These are phyloP conservation scores for Cataglyphis altisquamis DNA, from an alignment of 2,888 invertebrate genomes.

Conservation along the genomic window DNA sequence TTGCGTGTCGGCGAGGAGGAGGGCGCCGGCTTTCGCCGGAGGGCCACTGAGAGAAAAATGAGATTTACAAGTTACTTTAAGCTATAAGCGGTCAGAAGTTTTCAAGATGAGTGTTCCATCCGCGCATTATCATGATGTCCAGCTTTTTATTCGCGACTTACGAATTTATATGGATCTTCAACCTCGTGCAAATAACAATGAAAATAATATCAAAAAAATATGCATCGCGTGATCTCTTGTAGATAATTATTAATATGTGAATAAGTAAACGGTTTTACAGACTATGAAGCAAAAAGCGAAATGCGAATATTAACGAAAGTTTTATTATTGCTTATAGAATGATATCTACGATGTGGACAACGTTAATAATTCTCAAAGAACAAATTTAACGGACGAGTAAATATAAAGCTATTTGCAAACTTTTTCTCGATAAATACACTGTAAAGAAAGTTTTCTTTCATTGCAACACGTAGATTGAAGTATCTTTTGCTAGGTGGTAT, in stretches of 20 bases:
- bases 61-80: conserved; percentile 84
- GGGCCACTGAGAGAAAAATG: conserved; percentile 76
- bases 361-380: conserved; percentile 27
- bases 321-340: background rate
- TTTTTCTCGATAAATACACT: background rate
- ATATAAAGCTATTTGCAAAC: conserved; percentile 19
- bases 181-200: conserved; percentile 61
- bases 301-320: background rate
- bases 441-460: conserved; percentile 21
- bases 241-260: background rate
- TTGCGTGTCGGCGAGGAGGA: conserved; percentile 63
- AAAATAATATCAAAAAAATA: conserved; percentile 49
- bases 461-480: conserved; percentile 3
- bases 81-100: conserved; percentile 82
- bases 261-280: background rate
- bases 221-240: background rate
- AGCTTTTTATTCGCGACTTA: conserved; percentile 68
- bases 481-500: conserved; percentile 7
- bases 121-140: conserved; percentile 68
- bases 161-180: conserved; percentile 64
- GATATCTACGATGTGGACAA: background rate
- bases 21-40: conserved; percentile 50
- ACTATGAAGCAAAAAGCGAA: background rate
- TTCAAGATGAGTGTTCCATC: conserved; percentile 79
- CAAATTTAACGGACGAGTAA: background rate